A percentile compares a stretch with the other conserved stretches of the same genome.
phyloP scores from a whole-genome alignment of 2,888 invertebrate species.

The Capitulum mitella region DNA sequence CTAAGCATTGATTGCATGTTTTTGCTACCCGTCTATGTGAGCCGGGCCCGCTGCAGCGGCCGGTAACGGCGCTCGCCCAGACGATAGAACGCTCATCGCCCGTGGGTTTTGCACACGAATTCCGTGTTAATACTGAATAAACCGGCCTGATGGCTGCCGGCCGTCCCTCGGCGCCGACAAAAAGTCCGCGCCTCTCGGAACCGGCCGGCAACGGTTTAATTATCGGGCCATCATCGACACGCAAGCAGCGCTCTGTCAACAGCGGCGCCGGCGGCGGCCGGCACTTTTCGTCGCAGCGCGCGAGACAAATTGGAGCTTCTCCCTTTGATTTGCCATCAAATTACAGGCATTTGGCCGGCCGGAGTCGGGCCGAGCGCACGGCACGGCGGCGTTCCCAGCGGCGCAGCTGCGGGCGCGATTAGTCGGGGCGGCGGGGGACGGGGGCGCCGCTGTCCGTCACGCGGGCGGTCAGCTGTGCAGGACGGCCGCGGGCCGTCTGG shows the following conservation, averaged over 20 bases:
- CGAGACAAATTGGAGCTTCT: slow-evolving; percentile 24
- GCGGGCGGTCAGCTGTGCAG: background rate
- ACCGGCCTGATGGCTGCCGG: background rate
- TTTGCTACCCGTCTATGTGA: background rate
- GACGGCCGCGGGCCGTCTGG: too few species aligned
- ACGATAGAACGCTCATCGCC: background rate
- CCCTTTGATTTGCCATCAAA: slow-evolving; percentile 26
- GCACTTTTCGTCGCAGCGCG: slow-evolving; percentile 16
- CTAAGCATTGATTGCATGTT: background rate
- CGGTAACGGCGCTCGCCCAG: background rate
- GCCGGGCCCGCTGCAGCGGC: background rate
- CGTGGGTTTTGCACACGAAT: slow-evolving; percentile 11
- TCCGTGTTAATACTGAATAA: background rate
- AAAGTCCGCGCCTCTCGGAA: background rate
- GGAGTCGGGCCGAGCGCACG: background rate
- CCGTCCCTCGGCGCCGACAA: slow-evolving; percentile 6
- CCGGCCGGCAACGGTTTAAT: slow-evolving; percentile 20
- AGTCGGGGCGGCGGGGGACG: background rate
- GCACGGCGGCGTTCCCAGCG: background rate
- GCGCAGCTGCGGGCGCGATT: background rate
- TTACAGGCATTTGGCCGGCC: slow-evolving; percentile 16
- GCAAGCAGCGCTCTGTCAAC: slow-evolving; percentile 7
- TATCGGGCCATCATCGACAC: slow-evolving; percentile 22
- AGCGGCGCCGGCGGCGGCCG: background rate
- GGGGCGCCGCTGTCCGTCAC: background rate